phyloP scores from a whole-genome alignment of 2,113 vertebrate species.

The Galemys pyrenaicus region DNA sequence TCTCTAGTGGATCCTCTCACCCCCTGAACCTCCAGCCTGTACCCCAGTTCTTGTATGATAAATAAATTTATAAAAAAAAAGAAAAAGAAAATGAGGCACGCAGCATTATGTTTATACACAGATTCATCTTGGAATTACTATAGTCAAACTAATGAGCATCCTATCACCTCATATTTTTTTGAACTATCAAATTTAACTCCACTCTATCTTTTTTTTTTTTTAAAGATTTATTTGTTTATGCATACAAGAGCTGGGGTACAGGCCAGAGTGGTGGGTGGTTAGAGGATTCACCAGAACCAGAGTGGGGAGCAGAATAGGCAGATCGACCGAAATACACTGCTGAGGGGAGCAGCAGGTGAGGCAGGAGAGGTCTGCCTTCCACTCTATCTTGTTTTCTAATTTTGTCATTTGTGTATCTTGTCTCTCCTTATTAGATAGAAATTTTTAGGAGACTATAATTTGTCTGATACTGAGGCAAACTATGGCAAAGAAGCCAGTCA shows the following conservation, averaged over 20 bases:
- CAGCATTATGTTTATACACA: not conserved
- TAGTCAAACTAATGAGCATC: not conserved
- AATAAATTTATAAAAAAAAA: too few relatives aligned
- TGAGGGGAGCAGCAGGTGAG: too few relatives aligned
- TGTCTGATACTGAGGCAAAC: not conserved
- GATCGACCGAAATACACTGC: too few relatives aligned
- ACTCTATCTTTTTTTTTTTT: not conserved
- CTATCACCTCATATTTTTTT: not conserved
- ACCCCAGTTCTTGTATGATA: too few relatives aligned
- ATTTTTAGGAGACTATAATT: not conserved
- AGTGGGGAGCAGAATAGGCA: too few relatives aligned
- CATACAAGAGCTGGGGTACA: too few relatives aligned
- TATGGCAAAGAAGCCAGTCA: not conserved
- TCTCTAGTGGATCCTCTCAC: too few relatives aligned
- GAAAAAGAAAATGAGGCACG: too few relatives aligned
- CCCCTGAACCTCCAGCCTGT: too few relatives aligned
- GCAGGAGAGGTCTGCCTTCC: not conserved
- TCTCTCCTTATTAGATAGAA: constrained; percentile 1
- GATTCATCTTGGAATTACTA: not conserved
- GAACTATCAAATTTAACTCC: not conserved
- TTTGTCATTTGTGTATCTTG: not conserved
- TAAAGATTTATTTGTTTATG: too few relatives aligned
- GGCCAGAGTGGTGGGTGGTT: too few relatives aligned
- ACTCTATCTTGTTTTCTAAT: not conserved
- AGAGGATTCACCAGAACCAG: too few relatives aligned